A percentile compares a stretch with the other conserved stretches of the same genome.
Evolutionary conservation across 2,797 vertebrate species (phyloP).

Genomic region (Percopsis omiscomaycus): DNA sequence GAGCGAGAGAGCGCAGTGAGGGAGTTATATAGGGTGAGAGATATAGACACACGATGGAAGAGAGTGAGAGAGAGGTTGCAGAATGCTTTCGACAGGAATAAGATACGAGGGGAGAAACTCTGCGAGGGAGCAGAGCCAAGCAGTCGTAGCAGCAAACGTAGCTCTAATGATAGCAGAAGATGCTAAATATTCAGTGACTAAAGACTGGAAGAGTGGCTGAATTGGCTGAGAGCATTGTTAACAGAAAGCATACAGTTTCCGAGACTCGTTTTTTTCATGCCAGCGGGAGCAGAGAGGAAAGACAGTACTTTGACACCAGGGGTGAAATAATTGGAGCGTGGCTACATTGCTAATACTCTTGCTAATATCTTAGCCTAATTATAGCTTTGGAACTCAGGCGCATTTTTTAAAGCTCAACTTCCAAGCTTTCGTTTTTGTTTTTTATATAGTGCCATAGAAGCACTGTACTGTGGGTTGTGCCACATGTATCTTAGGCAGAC

Average conservation of each 20-base stretch:
- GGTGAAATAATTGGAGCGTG: slow-evolving; percentile 48
- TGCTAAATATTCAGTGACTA: slow-evolving; percentile 31
- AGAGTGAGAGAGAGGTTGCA: slow-evolving; percentile 17
- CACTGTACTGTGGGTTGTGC: slow-evolving; percentile 12
- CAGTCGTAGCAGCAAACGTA: slow-evolving; percentile 27
- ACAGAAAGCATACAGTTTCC: slow-evolving; percentile 20
- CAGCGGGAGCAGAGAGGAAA: slow-evolving; percentile 12
- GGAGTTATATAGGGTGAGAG: slow-evolving; percentile 22
- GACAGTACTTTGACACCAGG: slow-evolving; percentile 13
- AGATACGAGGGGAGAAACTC: slow-evolving; percentile 27
- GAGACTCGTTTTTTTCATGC: slow-evolving; percentile 16
- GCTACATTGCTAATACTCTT: slow-evolving; percentile 41
- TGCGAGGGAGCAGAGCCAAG: neutral
- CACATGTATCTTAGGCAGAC: neutral
- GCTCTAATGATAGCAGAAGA: slow-evolving; percentile 22
- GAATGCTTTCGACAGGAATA: slow-evolving; percentile 31
- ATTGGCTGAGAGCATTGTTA: slow-evolving; percentile 29
- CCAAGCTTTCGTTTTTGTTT: slow-evolving; percentile 13
- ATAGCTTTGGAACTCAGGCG: slow-evolving; percentile 18
- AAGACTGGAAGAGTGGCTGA: slow-evolving; percentile 20
- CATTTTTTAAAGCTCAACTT: slow-evolving; percentile 24
- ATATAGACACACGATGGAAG: slow-evolving; percentile 19
- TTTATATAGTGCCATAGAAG: slow-evolving; percentile 20
- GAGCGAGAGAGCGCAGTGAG: neutral
- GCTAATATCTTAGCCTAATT: slow-evolving; percentile 49